Conservation (phyloP, 1,140 invertebrate species). For the Homarus americanus region DNA sequence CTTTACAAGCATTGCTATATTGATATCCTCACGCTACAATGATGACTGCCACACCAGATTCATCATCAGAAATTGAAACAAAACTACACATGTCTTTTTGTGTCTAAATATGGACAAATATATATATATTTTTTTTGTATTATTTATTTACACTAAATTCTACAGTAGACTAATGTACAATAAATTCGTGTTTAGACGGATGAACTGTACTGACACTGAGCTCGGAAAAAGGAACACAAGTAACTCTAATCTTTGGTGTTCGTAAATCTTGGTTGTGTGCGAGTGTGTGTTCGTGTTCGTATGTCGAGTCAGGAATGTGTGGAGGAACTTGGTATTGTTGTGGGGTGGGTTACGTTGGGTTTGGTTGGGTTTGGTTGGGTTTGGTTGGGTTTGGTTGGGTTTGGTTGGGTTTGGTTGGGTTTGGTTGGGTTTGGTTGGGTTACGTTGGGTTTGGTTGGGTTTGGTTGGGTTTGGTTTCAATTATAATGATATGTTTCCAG, state of each 20-base stretch:
- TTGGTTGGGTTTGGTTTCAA: too few relatives aligned
- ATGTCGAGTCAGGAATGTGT: slow-evolving; percentile 7
- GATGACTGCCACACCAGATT: slow-evolving; percentile 35
- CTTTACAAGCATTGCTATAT: slow-evolving; percentile 49
- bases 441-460: too few relatives aligned
- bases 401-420: too few relatives aligned
- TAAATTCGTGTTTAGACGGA: slow-evolving; percentile 44
- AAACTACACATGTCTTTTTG: slow-evolving; percentile 50
- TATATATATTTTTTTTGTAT: slow-evolving; percentile 38
- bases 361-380: too few relatives aligned
- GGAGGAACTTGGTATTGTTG: slow-evolving; percentile 42
- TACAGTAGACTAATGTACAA: slow-evolving; percentile 40
- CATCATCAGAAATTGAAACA: slow-evolving; percentile 8
- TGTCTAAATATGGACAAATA: slow-evolving; percentile 42
- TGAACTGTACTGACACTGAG: slow-evolving; percentile 57
- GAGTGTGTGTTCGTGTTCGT: too few relatives aligned
- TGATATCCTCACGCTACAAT: slow-evolving; percentile 31
- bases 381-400: too few relatives aligned
- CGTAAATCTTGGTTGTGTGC: too few relatives aligned
- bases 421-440: too few relatives aligned
- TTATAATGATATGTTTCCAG: too few relatives aligned
- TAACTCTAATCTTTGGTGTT: slow-evolving; percentile 65
- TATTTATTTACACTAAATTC: slow-evolving; percentile 33
- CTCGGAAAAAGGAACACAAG: slow-evolving; percentile 34
- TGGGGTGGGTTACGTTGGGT: slow-evolving; percentile 13